These are phyloP conservation scores for Sebastes nivosus DNA, from an alignment of 2,797 vertebrate species.

Conservation along the genomic window DNA sequence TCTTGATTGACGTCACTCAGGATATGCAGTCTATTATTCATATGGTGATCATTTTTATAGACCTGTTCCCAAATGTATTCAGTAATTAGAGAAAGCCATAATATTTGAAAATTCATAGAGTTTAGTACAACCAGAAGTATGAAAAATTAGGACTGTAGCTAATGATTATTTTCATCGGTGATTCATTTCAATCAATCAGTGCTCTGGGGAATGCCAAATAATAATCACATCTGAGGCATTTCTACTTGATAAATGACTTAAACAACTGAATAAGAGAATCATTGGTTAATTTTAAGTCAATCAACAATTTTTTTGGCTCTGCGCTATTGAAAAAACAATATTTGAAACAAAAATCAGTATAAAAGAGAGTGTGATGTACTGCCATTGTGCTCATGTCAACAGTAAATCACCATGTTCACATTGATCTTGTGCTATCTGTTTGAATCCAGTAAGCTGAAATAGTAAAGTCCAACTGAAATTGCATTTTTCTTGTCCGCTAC, in stretches of 20 bases:
- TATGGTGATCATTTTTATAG: neutral
- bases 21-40: constrained; percentile 17
- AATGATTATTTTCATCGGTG: neutral
- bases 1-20: constrained; percentile 47
- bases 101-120: neutral
- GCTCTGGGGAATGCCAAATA: neutral
- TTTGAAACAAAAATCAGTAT: neutral
- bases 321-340: neutral
- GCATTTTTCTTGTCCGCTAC: neutral
- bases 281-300: neutral
- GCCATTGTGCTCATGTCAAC: neutral
- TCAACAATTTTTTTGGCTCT: neutral
- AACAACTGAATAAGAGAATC: neutral
- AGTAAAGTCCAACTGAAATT: neutral
- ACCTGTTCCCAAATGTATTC: neutral
- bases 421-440: constrained; percentile 2
- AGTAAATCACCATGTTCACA: neutral
- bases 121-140: neutral
- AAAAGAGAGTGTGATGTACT: neutral
- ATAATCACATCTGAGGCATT: neutral
- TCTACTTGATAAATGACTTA: neutral
- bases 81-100: neutral
- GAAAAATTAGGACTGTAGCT: neutral
- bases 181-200: neutral
- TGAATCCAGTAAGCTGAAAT: constrained; percentile 13